Conservation (phyloP, 2,113 vertebrate species). For the Pangasianodon gigas region DNA sequence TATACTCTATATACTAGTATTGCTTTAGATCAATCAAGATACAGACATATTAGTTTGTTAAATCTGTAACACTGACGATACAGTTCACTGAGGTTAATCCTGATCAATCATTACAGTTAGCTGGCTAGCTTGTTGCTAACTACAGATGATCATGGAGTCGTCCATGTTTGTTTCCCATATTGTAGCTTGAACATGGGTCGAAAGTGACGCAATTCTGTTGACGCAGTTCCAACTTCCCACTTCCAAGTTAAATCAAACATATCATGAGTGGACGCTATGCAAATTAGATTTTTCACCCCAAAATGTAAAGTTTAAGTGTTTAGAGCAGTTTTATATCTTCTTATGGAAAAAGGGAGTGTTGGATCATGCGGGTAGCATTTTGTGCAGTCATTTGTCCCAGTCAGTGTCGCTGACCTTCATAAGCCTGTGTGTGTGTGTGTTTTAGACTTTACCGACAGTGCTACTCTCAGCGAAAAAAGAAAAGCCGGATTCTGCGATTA, state of each 20-base stretch:
- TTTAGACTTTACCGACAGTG: not conserved
- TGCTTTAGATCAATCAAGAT: too few species aligned
- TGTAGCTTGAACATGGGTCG: not conserved
- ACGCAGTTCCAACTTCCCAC: not conserved
- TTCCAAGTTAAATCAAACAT: not conserved
- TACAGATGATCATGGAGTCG: not conserved
- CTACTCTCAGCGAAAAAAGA: slow-evolving; percentile 38
- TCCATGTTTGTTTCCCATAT: not conserved
- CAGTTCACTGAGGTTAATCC: too few species aligned
- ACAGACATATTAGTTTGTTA: too few species aligned
- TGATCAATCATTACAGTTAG: too few species aligned
- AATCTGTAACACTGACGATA: too few species aligned
- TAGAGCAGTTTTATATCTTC: not conserved
- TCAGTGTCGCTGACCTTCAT: slow-evolving; percentile 31
- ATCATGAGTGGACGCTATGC: not conserved
- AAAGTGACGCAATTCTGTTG: not conserved
- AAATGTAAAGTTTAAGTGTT: not conserved
- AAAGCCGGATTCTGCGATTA: slow-evolving; percentile 31
- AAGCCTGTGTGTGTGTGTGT: not conserved
- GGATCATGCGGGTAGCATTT: not conserved
- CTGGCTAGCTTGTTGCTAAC: too few species aligned
- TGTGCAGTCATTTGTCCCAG: not conserved
- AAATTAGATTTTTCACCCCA: not conserved
- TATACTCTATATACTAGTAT: too few species aligned
- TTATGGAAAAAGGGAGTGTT: not conserved